Base-by-base conservation (phyloP, 2,113 vertebrate species). In the Takifugu bimaculatus region DNA sequence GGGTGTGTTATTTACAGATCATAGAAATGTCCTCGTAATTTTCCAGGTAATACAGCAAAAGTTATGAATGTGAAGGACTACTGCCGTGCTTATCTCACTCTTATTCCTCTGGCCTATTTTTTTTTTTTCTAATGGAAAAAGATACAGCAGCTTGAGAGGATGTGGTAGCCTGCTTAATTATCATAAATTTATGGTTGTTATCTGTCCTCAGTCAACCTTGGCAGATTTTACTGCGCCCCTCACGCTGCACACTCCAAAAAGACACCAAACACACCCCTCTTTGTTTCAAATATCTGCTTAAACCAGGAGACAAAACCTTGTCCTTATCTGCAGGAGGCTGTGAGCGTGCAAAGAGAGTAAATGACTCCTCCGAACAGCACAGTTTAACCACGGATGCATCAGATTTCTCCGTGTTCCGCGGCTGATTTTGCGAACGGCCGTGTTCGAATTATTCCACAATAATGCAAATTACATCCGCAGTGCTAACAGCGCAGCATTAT, bases 181-280 rank as follows among this genome's bases (percentile, higher is more conserved):
- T 64, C 81, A 85, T 82, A 79, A 49, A 81, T 82, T 68, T 80
- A 78, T 74, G 76, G 70, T 77, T 82, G 79, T 85, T 88, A 87
- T 88, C 82, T 84, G 82, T 85, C 84, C 83, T 82, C 72, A 77
- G 73, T 78, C 84, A 86, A 87, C 84, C 83, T 88, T 79, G 76
- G 71, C 74, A 66, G 72, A 77, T 77, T 80, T 81, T 61, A 77
- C 68, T 64, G 74, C 66, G 61, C 44, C 84, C 57, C 47, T 77
- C 75, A 67, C 67, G 60, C 57, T 74, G 64, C 75, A 75, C 52
- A 42, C 67, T 71, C 54, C 68, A 72, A 51, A 62, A 57, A 77
- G 78, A 78, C 67, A 79, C 64, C 68, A 70, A 83, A 84, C 85
- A 81, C 69, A 76, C 65, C 79, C 75, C 65, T 79, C 78, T 77